phyloP scores from a whole-genome alignment of 2,888 invertebrate species.

The Griposia aprilina region DNA sequence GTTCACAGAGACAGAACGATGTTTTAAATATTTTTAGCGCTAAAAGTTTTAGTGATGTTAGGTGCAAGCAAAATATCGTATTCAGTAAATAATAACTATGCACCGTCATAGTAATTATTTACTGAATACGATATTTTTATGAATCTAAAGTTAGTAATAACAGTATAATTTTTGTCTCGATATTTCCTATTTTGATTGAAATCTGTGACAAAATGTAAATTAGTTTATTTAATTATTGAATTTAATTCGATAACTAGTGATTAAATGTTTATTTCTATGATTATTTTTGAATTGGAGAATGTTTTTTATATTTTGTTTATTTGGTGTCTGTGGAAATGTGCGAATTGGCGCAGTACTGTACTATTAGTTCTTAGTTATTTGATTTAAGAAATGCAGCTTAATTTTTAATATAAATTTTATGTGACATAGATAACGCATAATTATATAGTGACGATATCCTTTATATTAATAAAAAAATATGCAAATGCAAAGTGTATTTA shows the following conservation, averaged over 20 bases:
- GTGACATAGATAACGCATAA: constrained; percentile 35
- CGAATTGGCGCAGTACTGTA: constrained; percentile 57
- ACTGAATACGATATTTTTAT: constrained; percentile 21
- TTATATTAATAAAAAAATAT: constrained; percentile 18
- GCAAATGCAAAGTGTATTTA: constrained; percentile 24
- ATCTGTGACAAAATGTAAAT: constrained; percentile 41
- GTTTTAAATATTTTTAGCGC: background rate
- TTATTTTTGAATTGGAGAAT: constrained; percentile 58
- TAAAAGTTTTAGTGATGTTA: background rate
- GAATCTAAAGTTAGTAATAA: constrained; percentile 27
- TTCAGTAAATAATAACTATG: no score
- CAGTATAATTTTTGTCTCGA: constrained; percentile 41
- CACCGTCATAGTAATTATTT: constrained; percentile 22
- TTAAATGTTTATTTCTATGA: constrained; percentile 52
- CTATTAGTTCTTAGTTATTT: constrained; percentile 46
- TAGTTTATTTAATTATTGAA: constrained; percentile 51
- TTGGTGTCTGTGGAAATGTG: constrained; percentile 34
- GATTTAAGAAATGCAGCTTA: constrained; percentile 41
- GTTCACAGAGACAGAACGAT: background rate
- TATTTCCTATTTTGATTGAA: constrained; percentile 31
- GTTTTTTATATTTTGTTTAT: constrained; percentile 57
- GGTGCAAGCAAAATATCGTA: constrained; percentile 4
- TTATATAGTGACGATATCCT: constrained; percentile 17
- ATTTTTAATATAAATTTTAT: constrained; percentile 49
- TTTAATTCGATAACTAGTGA: constrained; percentile 54